A percentile compares a stretch with the other conserved stretches of the same genome.
Evolutionary conservation across 2,888 invertebrate genomes (phyloP).

Genomic region (Zaprionus obscuricornis): DNA sequence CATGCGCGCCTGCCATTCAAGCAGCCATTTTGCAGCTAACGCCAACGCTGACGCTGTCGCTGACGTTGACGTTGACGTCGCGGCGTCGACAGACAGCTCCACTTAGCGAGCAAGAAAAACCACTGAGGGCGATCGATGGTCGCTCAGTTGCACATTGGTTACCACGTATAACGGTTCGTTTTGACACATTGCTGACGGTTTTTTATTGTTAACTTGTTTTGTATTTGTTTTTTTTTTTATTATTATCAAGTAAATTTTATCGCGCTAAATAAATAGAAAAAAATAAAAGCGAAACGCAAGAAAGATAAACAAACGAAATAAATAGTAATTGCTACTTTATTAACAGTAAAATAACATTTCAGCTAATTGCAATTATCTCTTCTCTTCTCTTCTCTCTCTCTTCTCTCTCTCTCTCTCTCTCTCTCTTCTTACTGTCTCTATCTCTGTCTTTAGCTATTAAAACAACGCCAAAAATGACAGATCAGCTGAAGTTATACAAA

Average conservation of each 20-base stretch:
- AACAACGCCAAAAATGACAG: constrained; percentile 83
- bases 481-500: constrained; percentile 84
- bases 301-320: no score
- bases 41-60: constrained; percentile 4
- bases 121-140: constrained; percentile 46
- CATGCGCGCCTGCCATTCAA: constrained; percentile 62
- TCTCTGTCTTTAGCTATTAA: no score
- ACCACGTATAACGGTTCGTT: constrained; percentile 69
- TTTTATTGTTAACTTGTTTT: no score
- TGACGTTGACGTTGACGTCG: constrained; percentile 4
- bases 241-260: constrained; percentile 42
- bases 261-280: constrained; percentile 33
- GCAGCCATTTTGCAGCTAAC: no score
- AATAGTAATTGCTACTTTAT: constrained; percentile 26
- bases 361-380: constrained; percentile 27
- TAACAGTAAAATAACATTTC: constrained; percentile 27
- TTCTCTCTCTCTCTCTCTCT: no score
- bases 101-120: constrained; percentile 63
- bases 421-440: no score
- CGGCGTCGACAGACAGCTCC: constrained; percentile 17
- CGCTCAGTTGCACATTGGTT: constrained; percentile 68
- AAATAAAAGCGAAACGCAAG: constrained; percentile 7
- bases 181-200: neutral
- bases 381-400: no score
- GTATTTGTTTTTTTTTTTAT: constrained; percentile 3